Evolutionary conservation across 2,113 vertebrate genomes (phyloP).

Genomic region (Phalacrocorax brasilianus): DNA sequence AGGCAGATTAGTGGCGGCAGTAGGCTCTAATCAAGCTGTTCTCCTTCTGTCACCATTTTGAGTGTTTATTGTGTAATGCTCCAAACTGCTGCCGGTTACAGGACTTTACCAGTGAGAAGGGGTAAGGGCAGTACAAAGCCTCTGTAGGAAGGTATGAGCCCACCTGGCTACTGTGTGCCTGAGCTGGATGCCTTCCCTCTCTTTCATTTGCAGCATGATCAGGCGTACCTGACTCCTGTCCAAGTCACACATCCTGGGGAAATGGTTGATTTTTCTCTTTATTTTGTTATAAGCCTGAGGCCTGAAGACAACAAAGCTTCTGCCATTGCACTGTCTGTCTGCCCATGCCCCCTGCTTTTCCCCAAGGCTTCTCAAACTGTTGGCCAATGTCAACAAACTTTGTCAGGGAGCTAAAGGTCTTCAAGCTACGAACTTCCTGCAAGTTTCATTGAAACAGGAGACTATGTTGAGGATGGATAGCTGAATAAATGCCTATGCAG

Average conservation of each 20-base stretch:
- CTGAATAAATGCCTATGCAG: background rate
- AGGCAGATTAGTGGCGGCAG: conserved; percentile 61
- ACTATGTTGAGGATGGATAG: background rate
- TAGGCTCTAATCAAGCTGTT: conserved; percentile 68
- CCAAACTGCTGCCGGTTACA: background rate
- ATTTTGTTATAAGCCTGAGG: background rate
- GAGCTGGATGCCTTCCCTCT: conserved; percentile 17
- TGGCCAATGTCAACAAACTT: background rate
- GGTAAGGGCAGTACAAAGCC: conserved; percentile 23
- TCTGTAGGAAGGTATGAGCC: background rate
- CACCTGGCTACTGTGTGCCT: rapidly evolving
- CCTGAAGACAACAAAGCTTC: background rate
- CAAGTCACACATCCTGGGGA: conserved; percentile 14
- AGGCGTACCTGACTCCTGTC: background rate
- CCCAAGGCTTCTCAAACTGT: background rate
- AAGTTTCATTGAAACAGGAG: background rate
- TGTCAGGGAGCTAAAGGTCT: background rate
- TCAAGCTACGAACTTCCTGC: background rate
- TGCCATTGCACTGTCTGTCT: background rate
- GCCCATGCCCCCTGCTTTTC: background rate
- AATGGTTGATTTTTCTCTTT: background rate
- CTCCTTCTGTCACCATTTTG: conserved; percentile 69
- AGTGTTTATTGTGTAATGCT: conserved; percentile 29
- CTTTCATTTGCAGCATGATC: background rate
- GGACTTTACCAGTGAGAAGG: background rate